Conservation (phyloP, 1,140 invertebrate species). For the Trichonephila clavata region DNA sequence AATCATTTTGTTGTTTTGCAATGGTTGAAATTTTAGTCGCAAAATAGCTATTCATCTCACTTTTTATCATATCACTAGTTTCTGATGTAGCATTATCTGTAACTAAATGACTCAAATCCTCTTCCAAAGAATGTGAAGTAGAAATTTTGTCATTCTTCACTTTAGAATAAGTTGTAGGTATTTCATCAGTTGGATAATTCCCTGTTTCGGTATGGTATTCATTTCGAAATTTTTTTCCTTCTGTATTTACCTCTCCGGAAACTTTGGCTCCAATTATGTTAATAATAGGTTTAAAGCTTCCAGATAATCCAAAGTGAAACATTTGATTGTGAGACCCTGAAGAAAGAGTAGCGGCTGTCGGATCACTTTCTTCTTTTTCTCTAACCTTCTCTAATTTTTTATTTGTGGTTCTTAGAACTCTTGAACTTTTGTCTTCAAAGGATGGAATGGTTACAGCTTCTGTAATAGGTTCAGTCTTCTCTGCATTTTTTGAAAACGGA, state of each 20-base stretch:
- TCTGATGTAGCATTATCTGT: neutral
- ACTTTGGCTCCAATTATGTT: neutral
- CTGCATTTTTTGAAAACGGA: neutral
- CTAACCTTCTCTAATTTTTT: neutral
- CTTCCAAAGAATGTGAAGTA: neutral
- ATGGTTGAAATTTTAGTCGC: neutral
- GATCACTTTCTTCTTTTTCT: neutral
- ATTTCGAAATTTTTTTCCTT: neutral
- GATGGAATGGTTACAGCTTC: neutral
- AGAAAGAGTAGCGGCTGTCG: neutral
- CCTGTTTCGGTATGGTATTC: neutral
- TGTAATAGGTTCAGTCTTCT: neutral
- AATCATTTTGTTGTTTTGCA: neutral
- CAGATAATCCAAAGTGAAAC: neutral
- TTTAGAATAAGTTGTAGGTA: neutral
- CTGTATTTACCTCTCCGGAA: neutral
- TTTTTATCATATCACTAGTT: neutral
- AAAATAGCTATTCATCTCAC: neutral
- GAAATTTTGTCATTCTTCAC: neutral
- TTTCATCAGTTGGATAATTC: neutral
- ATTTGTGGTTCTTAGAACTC: neutral
- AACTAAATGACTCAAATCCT: neutral
- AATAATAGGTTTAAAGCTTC: conserved; percentile 4
- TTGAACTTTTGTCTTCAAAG: neutral
- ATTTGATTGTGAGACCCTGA: neutral